Conservation (phyloP, 1,140 invertebrate genomes). For the Meteorus sp. region DNA sequence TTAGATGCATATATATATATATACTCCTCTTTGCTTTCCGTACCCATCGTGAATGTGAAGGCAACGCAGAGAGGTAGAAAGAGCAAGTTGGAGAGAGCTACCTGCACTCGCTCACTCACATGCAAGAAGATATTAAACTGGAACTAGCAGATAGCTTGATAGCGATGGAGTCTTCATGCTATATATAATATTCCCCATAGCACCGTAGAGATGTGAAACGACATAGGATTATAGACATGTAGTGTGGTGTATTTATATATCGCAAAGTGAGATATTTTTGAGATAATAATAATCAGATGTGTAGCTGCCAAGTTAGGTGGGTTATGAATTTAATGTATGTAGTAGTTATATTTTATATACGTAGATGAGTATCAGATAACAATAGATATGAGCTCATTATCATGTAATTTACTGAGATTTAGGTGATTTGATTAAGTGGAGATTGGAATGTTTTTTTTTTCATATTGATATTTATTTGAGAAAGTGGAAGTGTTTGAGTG, state of each 20-base stretch:
- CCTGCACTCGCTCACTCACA: conserved; percentile 15
- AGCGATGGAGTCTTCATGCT: conserved; percentile 32
- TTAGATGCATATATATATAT: neutral
- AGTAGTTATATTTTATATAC: too few relatives aligned
- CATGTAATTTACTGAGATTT: too few relatives aligned
- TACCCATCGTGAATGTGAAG: conserved; percentile 13
- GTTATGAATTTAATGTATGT: too few relatives aligned
- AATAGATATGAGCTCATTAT: too few relatives aligned
- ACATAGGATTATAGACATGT: conserved; percentile 23
- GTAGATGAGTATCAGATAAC: too few relatives aligned
- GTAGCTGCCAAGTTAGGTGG: conserved; percentile 15
- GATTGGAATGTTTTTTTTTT: too few relatives aligned
- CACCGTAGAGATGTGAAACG: conserved; percentile 19
- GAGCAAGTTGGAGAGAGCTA: neutral
- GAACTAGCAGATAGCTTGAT: conserved; percentile 30
- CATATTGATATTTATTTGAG: too few relatives aligned
- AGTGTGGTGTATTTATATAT: conserved; percentile 33
- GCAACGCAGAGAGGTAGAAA: too few relatives aligned
- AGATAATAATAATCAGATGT: conserved; percentile 40
- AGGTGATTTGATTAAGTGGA: too few relatives aligned
- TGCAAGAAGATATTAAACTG: conserved; percentile 38
- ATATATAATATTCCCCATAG: conserved; percentile 29
- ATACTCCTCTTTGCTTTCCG: neutral
- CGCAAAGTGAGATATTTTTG: too few relatives aligned
- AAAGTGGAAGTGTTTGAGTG: too few relatives aligned